Conservation (phyloP, 2,888 invertebrate species). For the Meteorus cinctellus region DNA sequence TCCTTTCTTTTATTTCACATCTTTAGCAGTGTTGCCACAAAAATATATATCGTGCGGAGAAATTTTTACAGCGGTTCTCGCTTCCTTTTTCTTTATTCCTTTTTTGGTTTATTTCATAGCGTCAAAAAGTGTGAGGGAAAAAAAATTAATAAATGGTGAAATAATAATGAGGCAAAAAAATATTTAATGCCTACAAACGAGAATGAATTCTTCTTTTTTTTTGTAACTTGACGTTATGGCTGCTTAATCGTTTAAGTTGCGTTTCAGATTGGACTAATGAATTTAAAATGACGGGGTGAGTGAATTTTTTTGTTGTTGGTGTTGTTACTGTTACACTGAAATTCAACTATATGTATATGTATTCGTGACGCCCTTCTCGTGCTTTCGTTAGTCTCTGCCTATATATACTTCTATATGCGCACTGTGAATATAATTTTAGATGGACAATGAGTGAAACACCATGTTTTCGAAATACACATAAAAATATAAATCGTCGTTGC, state of each 20-base stretch:
- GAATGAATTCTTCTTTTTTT: constrained; percentile 32
- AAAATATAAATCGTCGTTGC: constrained; percentile 47
- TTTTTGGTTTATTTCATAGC: neutral
- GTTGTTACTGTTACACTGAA: constrained; percentile 19
- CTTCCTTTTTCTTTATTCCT: neutral
- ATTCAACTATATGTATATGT: neutral
- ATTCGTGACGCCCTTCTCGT: constrained; percentile 37
- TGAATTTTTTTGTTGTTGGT: constrained; percentile 19
- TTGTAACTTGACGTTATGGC: constrained; percentile 51
- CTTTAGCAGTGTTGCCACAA: constrained; percentile 10
- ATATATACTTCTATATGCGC: neutral
- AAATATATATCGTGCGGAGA: neutral
- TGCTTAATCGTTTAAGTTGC: constrained; percentile 55
- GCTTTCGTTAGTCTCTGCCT: constrained; percentile 15
- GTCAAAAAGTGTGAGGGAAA: neutral
- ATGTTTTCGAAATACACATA: constrained; percentile 41
- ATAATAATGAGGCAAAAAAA: neutral
- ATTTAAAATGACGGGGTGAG: constrained; percentile 64
- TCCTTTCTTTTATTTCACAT: constrained; percentile 11
- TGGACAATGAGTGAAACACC: constrained; percentile 19
- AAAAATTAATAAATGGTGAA: constrained; percentile 11
- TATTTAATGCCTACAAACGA: neutral
- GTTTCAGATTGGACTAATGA: constrained; percentile 63
- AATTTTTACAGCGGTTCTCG: neutral
- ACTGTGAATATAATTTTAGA: constrained; percentile 41